These are phyloP conservation scores for Myxocyprinus asiaticus DNA, from an alignment of 2,113 vertebrate genomes.

Conservation along the genomic window DNA sequence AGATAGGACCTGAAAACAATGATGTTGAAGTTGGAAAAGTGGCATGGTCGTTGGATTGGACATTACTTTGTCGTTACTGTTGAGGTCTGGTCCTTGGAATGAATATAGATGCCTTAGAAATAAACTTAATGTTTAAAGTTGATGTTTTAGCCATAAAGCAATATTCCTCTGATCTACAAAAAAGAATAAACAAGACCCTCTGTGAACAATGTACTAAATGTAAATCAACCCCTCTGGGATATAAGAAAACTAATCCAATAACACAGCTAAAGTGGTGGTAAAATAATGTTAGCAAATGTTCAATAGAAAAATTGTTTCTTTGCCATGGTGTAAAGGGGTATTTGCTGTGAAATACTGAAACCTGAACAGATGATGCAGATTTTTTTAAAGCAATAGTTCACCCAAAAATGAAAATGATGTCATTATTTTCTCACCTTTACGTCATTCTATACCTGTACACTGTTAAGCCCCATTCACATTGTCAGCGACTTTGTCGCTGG, in stretches of 20 bases:
- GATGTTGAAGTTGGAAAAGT: neutral
- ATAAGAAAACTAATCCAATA: neutral
- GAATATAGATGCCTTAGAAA: constrained; percentile 10
- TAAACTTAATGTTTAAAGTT: neutral
- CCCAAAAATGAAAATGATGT: no score
- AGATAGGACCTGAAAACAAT: neutral
- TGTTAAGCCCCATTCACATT: no score
- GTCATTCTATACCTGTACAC: no score
- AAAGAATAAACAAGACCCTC: constrained; percentile 16
- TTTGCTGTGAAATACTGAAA: constrained; percentile 61
- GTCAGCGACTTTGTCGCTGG: no score
- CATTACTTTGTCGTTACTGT: neutral
- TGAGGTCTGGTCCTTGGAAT: neutral
- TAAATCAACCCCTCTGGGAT: neutral
- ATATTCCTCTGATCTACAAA: neutral
- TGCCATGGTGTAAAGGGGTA: constrained; percentile 61
- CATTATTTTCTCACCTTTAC: no score
- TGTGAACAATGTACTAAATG: constrained; percentile 3
- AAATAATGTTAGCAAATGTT: constrained; percentile 17
- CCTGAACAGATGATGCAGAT: constrained; percentile 31
- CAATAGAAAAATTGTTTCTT: constrained; percentile 14
- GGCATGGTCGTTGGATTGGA: neutral
- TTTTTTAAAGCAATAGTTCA: no score
- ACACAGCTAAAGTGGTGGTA: constrained; percentile 19
- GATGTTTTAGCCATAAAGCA: neutral